These are phyloP conservation scores for Phrixothrix hirtus DNA, from an alignment of 2,888 invertebrate species.

Conservation along the genomic window DNA sequence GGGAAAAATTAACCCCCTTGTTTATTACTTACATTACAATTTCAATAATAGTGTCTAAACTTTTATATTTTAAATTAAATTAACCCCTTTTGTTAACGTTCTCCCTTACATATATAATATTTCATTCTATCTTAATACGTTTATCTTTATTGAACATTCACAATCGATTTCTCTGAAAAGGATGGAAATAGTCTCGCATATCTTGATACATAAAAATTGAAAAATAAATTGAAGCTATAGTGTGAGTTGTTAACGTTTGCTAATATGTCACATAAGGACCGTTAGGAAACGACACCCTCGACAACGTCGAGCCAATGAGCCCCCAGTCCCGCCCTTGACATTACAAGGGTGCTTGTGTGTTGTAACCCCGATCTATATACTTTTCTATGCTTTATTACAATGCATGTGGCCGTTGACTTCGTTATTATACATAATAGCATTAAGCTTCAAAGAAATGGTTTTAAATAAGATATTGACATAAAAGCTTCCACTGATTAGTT, in stretches of 20 bases:
- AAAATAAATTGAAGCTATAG: slow-evolving; percentile 39
- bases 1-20: no score
- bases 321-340: slow-evolving; percentile 51
- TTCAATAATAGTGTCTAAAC: no score
- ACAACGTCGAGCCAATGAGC: slow-evolving; percentile 49
- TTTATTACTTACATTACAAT: no score
- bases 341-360: slow-evolving; percentile 40
- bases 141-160: no score
- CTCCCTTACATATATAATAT: no score
- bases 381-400: slow-evolving; percentile 14
- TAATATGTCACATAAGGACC: slow-evolving; percentile 41
- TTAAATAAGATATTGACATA: slow-evolving; percentile 1
- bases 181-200: no score
- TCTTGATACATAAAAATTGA: slow-evolving; percentile 2
- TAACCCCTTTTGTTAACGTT: no score
- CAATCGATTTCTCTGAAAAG: no score
- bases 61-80: no score
- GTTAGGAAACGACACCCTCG: slow-evolving; percentile 49
- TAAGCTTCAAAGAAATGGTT: slow-evolving; percentile 17
- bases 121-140: no score
- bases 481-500: no score
- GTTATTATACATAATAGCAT: slow-evolving; percentile 24
- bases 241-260: slow-evolving; percentile 44
- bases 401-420: slow-evolving; percentile 30
- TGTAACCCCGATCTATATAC: slow-evolving; percentile 30